These are phyloP conservation scores for Lophius piscatorius DNA, from an alignment of 2,113 vertebrate species.

Conservation along the genomic window DNA sequence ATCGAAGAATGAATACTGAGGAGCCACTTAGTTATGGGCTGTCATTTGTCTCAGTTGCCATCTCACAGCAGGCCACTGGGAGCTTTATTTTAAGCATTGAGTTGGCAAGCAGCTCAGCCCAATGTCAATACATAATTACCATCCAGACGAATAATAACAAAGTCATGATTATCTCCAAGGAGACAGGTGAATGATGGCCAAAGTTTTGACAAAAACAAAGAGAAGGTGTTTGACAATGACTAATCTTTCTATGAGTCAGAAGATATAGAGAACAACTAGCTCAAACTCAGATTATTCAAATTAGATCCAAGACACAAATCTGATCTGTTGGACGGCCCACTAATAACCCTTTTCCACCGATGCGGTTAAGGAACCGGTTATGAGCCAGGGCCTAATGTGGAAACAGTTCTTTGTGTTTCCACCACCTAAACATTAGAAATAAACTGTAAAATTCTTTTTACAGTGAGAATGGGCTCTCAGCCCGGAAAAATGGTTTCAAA, in stretches of 20 bases:
- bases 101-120: constrained; percentile 46
- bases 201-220: constrained; percentile 39
- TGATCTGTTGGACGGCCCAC: no score
- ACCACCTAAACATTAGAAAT: no score
- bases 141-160: constrained; percentile 58
- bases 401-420: no score
- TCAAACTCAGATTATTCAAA: no score
- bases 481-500: no score
- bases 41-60: constrained; percentile 64
- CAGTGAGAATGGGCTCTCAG: no score
- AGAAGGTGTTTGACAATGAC: no score
- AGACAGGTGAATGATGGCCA: constrained; percentile 13
- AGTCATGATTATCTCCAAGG: constrained; percentile 49
- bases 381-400: no score
- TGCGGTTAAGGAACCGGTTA: no score
- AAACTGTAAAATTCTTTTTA: no score
- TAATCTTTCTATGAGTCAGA: not conserved
- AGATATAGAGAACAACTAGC: not conserved
- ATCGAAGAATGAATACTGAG: constrained; percentile 44
- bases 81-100: constrained; percentile 57
- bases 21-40: constrained; percentile 63
- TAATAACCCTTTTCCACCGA: no score
- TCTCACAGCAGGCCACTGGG: constrained; percentile 55
- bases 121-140: constrained; percentile 48
- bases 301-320: no score